Percentiles rank a stretch among this genome's conserved stretches.
These are phyloP conservation scores for Pelecanus crispus DNA, from an alignment of 2,113 vertebrate species.

Conservation along the genomic window DNA sequence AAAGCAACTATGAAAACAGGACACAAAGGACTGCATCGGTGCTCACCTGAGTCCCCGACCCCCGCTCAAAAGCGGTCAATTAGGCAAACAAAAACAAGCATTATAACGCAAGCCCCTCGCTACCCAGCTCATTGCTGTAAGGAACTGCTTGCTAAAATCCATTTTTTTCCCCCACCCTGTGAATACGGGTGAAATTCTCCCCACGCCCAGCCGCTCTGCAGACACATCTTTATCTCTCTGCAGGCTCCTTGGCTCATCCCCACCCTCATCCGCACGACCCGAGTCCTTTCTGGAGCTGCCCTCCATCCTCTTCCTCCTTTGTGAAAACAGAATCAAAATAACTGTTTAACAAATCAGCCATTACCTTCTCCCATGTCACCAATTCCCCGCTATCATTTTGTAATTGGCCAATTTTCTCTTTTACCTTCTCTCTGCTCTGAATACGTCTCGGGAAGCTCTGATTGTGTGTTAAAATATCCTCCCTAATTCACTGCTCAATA, in stretches of 20 bases:
- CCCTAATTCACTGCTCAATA: constrained; percentile 59
- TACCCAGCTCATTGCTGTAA: neutral
- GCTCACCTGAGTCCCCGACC: neutral
- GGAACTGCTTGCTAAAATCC: neutral
- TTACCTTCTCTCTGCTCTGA: constrained; percentile 70
- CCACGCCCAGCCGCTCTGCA: neutral
- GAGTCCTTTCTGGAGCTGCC: constrained; percentile 8
- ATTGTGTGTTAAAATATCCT: constrained; percentile 72
- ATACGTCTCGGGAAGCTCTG: constrained; percentile 67
- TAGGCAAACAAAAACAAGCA: neutral
- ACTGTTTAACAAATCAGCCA: constrained; percentile 56
- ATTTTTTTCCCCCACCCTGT: neutral
- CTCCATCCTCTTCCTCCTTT: constrained; percentile 60
- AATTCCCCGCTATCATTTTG: constrained; percentile 55
- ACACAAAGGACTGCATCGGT: neutral
- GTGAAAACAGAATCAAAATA: constrained; percentile 62
- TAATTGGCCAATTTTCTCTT: constrained; percentile 74
- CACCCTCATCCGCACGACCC: neutral
- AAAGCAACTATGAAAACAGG: neutral
- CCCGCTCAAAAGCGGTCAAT: neutral
- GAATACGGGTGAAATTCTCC: neutral
- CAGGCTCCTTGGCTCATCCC: neutral
- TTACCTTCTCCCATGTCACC: constrained; percentile 64
- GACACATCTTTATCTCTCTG: neutral
- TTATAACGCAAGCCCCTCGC: fast-evolving